phyloP scores from a whole-genome alignment of 2,113 vertebrate genomes.

The Perca schrenkii region DNA sequence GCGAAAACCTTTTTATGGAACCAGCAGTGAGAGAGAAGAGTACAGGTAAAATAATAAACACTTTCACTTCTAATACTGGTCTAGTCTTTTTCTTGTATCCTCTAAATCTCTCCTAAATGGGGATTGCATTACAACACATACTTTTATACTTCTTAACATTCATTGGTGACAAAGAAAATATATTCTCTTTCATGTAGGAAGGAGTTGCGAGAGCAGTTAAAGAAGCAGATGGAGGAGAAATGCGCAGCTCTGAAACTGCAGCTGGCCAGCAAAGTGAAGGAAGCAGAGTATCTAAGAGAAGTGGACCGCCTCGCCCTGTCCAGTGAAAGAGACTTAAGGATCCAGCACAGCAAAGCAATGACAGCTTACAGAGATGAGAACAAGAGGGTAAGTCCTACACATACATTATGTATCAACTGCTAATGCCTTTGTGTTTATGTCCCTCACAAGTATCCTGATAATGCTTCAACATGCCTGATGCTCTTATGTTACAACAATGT shows the following conservation, averaged over 20 bases:
- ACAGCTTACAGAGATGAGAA: conserved; percentile 81
- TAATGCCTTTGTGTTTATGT: neutral
- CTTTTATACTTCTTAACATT: neutral
- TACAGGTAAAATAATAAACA: conserved; percentile 71
- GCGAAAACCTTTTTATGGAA: conserved; percentile 82
- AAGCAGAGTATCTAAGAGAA: conserved; percentile 63
- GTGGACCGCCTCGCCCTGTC: conserved; percentile 67
- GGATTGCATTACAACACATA: neutral
- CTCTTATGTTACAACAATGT: conserved; percentile 46
- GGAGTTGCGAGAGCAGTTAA: conserved; percentile 76
- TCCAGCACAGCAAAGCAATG: conserved; percentile 72
- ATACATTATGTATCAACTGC: conserved; percentile 13
- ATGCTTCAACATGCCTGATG: conserved; percentile 13
- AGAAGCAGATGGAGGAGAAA: conserved; percentile 82
- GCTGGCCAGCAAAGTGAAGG: conserved; percentile 60
- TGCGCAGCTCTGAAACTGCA: conserved; percentile 62
- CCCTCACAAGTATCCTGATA: neutral
- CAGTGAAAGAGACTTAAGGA: conserved; percentile 66
- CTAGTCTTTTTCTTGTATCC: neutral
- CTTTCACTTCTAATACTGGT: neutral
- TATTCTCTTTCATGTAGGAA: conserved; percentile 54
- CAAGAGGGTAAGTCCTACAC: conserved; percentile 72
- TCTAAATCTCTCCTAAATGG: neutral
- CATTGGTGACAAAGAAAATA: neutral
- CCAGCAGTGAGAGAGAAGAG: conserved; percentile 78